phyloP scores from a whole-genome alignment of 1,140 invertebrate genomes.

The Anagrus nilaparvatae region DNA sequence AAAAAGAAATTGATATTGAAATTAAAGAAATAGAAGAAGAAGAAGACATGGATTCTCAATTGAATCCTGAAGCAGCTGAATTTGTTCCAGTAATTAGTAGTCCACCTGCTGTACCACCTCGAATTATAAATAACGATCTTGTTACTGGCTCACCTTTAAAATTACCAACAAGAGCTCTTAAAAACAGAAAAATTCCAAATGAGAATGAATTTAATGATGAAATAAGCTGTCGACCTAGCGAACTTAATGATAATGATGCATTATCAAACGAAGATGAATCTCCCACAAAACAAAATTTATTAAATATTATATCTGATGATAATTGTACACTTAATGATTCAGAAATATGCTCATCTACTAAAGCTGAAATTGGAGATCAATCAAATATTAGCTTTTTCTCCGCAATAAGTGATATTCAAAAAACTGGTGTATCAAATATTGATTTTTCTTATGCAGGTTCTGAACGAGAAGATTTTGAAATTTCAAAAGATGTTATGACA shows the following conservation, averaged over 20 bases:
- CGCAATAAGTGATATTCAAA: constrained; percentile 21
- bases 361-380: constrained; percentile 43
- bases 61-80: constrained; percentile 64
- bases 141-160: constrained; percentile 54
- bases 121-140: constrained; percentile 41
- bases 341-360: constrained; percentile 39
- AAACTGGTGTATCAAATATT: constrained; percentile 21
- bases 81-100: constrained; percentile 54
- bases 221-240: constrained; percentile 47
- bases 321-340: constrained; percentile 45
- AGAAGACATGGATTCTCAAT: constrained; percentile 54
- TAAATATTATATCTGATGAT: too few relatives aligned
- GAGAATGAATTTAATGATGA: constrained; percentile 52
- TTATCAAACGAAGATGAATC: constrained; percentile 43
- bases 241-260: constrained; percentile 41
- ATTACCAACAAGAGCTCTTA: constrained; percentile 39
- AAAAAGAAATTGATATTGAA: background rate
- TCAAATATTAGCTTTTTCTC: constrained; percentile 28
- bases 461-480: constrained; percentile 22
- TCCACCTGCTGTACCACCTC: constrained; percentile 25
- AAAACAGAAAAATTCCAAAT: constrained; percentile 52
- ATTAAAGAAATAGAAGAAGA: too few relatives aligned
- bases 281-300: too few relatives aligned
- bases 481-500: constrained; percentile 51
- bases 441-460: constrained; percentile 25